Percentiles rank a stretch among this genome's conserved stretches.
phyloP scores from a whole-genome alignment of 2,113 vertebrate species.

The Strix uralensis region DNA sequence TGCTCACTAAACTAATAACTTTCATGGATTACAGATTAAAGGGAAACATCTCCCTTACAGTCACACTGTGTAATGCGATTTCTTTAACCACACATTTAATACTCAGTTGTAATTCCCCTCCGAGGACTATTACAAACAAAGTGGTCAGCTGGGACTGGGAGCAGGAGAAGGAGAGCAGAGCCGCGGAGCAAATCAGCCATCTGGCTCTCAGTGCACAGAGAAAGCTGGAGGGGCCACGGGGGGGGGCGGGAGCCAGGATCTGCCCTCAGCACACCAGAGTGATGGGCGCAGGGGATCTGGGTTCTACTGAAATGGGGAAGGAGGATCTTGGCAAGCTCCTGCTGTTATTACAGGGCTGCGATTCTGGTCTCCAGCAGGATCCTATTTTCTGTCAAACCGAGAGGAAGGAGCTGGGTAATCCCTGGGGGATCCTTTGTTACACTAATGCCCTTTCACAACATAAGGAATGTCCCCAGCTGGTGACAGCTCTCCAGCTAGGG shows the following conservation, averaged over 20 bases:
- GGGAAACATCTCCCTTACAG: constrained; percentile 33
- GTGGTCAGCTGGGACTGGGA: constrained; percentile 24
- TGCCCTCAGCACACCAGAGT: neutral
- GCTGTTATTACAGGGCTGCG: neutral
- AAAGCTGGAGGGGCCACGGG: rapidly evolving
- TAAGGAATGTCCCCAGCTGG: neutral
- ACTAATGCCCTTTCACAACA: neutral
- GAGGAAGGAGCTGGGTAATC: neutral
- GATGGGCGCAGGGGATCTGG: neutral
- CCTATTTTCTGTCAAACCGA: neutral
- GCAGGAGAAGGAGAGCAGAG: neutral
- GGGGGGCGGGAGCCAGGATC: neutral
- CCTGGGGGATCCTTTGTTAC: neutral
- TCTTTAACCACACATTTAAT: constrained; percentile 69
- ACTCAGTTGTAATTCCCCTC: constrained; percentile 47
- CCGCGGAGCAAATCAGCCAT: neutral
- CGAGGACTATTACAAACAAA: constrained; percentile 49
- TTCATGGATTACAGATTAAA: constrained; percentile 42
- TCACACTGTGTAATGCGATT: constrained; percentile 62
- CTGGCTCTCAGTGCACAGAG: neutral
- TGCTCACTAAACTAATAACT: neutral
- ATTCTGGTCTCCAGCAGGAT: neutral
- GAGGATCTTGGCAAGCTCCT: neutral
- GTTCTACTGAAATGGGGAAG: neutral
- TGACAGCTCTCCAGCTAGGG: neutral